Evolutionary conservation across 2,888 invertebrate genomes (phyloP), one percentile per base, ranked within the genome.

Genomic region (Deilephila porcellus): DNA sequence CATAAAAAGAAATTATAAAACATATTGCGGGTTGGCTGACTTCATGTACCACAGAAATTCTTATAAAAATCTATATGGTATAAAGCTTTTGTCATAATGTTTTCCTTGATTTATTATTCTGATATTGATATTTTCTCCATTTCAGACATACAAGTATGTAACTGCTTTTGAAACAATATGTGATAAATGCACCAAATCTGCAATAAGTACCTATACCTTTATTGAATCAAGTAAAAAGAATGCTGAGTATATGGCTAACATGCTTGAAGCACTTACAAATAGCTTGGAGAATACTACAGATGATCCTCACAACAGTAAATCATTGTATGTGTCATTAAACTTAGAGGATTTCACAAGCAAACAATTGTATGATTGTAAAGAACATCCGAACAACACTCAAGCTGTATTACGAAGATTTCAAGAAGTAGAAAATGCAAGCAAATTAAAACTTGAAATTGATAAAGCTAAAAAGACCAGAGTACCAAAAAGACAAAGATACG

Each of bases 191-290:
- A 77, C 81, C 4, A 84, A 83, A 72, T 75, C 79, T 11, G 86
- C 88, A 6, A 79, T 89, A 64, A 85, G 74, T 59, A 83, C 85
- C 73, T 92, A 90, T 70, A 88, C 79, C 70, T 93, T 92, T 74
- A 85, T 88, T 20, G 82, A 83, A 74, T 82, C 71, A 6, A 77
- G 85, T 25, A 81, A 85, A 73, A 79, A 78, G 32, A 91, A 90
- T 75, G 77, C 81, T 19, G 78, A 81, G 32, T 74, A 82, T 19
- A 76, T 92, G 0, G 82, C 76, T 3, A 85, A 85, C 64, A 76
- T 83, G 17, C 17, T 93, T 0, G 81, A 83, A 63, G 79, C 80
- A 3, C 75, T 93, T 0, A 74, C 78, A 4, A 80, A 81, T 71
- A 85, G 83, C 72, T 76, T 91, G 59, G 80, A 85, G 25, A 79